Conservation (phyloP, 2,888 invertebrate genomes). For the Drosophila fungiperda region DNA sequence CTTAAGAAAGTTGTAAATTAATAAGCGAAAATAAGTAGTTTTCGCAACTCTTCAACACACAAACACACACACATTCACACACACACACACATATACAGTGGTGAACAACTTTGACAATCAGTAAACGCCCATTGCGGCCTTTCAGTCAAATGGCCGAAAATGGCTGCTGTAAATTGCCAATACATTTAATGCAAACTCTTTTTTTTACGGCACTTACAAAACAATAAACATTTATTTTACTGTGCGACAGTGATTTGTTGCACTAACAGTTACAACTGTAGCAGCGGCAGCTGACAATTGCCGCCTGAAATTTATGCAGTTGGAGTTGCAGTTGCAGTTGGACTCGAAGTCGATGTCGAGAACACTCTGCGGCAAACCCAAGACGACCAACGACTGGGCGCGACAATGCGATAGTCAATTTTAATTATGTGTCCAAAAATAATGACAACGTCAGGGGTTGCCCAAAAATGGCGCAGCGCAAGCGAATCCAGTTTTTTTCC, state of each 20-base stretch:
- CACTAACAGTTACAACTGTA: constrained; percentile 58
- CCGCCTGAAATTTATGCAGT: constrained; percentile 71
- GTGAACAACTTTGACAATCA: constrained; percentile 49
- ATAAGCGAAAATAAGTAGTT: constrained; percentile 75
- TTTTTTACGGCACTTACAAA: constrained; percentile 70
- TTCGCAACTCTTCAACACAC: constrained; percentile 21
- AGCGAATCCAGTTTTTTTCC: constrained; percentile 42
- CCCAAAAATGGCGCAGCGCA: constrained; percentile 70
- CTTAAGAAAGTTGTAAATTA: constrained; percentile 75
- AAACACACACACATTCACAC: constrained; percentile 7
- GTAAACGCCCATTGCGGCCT: constrained; percentile 74
- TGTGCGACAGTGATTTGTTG: constrained; percentile 78
- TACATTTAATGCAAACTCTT: constrained; percentile 68
- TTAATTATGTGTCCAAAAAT: constrained; percentile 81
- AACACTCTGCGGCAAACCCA: constrained; percentile 39
- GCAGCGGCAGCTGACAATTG: constrained; percentile 64
- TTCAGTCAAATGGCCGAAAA: constrained; percentile 76
- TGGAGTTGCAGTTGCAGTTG: constrained; percentile 22
- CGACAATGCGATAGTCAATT: constrained; percentile 78
- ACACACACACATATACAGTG: neutral
- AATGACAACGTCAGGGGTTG: constrained; percentile 73
- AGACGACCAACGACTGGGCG: constrained; percentile 66
- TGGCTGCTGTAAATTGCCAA: constrained; percentile 76
- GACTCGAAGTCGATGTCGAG: constrained; percentile 33
- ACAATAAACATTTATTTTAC: constrained; percentile 80